Percentiles rank a stretch among this genome's conserved stretches.
phyloP scores from a whole-genome alignment of 2,113 vertebrate species.

The Hippocampus mohnikei region DNA sequence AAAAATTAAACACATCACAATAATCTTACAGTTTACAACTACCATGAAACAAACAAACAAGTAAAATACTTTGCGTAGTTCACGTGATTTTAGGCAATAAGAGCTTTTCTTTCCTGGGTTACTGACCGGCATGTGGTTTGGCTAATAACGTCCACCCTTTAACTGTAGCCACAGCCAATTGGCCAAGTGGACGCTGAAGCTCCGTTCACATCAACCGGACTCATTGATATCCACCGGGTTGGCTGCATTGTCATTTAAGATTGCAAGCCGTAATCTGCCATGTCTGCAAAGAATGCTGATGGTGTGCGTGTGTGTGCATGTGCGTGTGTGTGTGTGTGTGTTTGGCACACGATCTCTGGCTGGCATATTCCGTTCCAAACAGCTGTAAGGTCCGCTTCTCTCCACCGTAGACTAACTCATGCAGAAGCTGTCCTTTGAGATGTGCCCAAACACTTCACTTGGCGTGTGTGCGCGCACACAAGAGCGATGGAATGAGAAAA shows the following conservation, averaged over 20 bases:
- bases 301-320: conserved; percentile 10
- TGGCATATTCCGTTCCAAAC: conserved; percentile 62
- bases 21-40: too few species aligned
- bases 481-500: conserved; percentile 20
- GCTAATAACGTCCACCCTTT: too few species aligned
- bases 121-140: conserved; percentile 40
- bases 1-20: too few species aligned
- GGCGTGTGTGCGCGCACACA: conserved; percentile 9
- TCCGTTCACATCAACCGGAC: conserved; percentile 19
- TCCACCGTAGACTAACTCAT: conserved; percentile 59
- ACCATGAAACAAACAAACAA: too few species aligned
- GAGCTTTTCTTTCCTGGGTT: conserved; percentile 11
- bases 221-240: conserved; percentile 4
- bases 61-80: conserved; percentile 15
- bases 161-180: conserved; percentile 12
- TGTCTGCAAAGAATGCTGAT: conserved; percentile 32
- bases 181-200: conserved; percentile 20
- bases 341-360: conserved; percentile 47
- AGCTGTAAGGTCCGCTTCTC: conserved; percentile 66
- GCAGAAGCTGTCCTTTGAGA: conserved; percentile 68
- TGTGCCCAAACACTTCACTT: conserved; percentile 52
- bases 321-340: conserved; percentile 18
- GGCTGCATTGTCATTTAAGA: conserved; percentile 14
- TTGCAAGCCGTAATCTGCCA: conserved; percentile 26
- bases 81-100: conserved; percentile 4